Evolutionary conservation across 2,888 invertebrate species (phyloP), one percentile per base, ranked within the genome.

Genomic region (Drosophila histrio): DNA sequence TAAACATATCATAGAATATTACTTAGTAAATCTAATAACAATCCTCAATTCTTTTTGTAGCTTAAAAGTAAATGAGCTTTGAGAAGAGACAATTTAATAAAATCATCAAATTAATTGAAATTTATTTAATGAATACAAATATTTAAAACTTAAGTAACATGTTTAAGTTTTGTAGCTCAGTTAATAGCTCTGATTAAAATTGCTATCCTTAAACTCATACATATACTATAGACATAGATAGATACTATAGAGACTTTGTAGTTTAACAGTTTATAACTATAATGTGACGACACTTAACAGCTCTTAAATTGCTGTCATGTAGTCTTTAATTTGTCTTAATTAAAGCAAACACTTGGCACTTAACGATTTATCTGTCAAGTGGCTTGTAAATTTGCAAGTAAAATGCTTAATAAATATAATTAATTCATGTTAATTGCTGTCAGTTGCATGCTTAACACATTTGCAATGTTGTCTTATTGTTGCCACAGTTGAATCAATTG

Each of bases 381-480:
- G 58, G 34, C 21, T 38, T 58, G 54, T 43, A 13, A 67, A 71
- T 69, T 69, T 36, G 17, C 22, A 19, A 28, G 44, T 58, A 32
- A 49, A 32, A 49, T 58, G 15, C 24, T 43, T 32, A 38, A 50
- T 24, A 36, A 13, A 26, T 32, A 34, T 53, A 63, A 65, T 65
- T 59, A 70, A 74, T 65, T 70, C 49, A 17, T 21, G 22, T 26
- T 53, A 65, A 69, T 59, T 73, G 52, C 39, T 53, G 53, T 53
- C 73, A 64, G 34, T 61, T 49, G 38, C 22, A 11, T 26, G 13
- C 6, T 57, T 22, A 68, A 60, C 50, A 32, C 46, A 46, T 34
- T 32, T 43, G n/a, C 19, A 13, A 19, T 38, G 4, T n/a, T 21
- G 32, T 6, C 21, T 3, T 7, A 17, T 28, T 53, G 44, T 46